Evolutionary conservation across 2,888 invertebrate species (phyloP).

Genomic region (Petrolisthes cinctipes): DNA sequence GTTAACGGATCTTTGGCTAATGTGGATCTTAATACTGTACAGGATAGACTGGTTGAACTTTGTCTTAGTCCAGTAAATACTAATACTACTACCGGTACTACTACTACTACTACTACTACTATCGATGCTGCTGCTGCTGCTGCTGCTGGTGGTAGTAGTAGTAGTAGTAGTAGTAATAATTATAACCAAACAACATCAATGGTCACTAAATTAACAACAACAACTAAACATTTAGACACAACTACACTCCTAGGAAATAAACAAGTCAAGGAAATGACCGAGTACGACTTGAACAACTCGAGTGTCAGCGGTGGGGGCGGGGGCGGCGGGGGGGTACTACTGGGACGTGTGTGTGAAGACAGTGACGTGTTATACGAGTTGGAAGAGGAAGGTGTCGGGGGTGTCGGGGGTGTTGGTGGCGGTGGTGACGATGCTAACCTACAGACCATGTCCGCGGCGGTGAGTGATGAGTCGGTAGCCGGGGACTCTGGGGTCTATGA

Average conservation of each 20-base stretch:
- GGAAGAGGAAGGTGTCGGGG: slow-evolving; percentile 46
- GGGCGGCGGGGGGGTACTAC: background rate
- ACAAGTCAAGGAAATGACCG: slow-evolving; percentile 56
- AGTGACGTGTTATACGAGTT: slow-evolving; percentile 52
- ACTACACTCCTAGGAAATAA: slow-evolving; percentile 38
- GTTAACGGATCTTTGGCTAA: slow-evolving; percentile 40
- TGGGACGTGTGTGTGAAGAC: slow-evolving; percentile 9
- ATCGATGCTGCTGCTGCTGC: slow-evolving; percentile 24
- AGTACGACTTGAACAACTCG: slow-evolving; percentile 47
- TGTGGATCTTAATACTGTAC: slow-evolving; percentile 52
- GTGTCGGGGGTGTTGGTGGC: slow-evolving; percentile 33
- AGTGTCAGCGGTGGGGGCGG: slow-evolving; percentile 40
- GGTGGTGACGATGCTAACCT: slow-evolving; percentile 61
- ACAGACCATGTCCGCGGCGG: slow-evolving; percentile 92
- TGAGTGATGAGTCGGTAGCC: slow-evolving; percentile 96
- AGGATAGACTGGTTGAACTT: slow-evolving; percentile 55
- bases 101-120: background rate
- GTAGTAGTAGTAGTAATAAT: too few relatives aligned
- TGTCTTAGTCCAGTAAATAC: slow-evolving; percentile 39
- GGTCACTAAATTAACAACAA: background rate
- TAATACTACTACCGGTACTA: slow-evolving; percentile 14
- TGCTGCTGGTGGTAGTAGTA: background rate
- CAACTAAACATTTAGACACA: slow-evolving; percentile 43
- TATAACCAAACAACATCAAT: background rate
- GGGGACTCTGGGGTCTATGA: slow-evolving; percentile 95